Evolutionary conservation across 2,113 vertebrate genomes (phyloP).

Genomic region (Myiozetetes cayanensis): DNA sequence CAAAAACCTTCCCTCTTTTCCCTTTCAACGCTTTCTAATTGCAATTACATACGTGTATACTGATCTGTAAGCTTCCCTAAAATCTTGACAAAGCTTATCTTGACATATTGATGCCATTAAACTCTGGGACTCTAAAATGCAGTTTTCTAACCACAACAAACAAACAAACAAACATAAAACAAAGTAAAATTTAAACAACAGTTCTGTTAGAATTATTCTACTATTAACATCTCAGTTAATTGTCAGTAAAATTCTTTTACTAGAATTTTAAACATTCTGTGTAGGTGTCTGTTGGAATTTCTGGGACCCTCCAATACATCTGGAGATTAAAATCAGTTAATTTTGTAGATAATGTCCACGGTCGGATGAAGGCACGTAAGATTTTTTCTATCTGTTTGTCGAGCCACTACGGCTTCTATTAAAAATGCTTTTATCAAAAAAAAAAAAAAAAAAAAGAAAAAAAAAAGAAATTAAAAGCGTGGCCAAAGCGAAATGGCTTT

Average conservation of each 20-base stretch:
- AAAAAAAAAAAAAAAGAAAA: background rate
- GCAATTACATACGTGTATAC: background rate
- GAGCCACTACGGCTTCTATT: background rate
- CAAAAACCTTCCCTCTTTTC: background rate
- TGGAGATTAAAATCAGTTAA: background rate
- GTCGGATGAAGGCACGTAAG: background rate
- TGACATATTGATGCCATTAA: background rate
- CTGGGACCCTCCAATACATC: background rate
- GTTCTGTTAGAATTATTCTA: background rate
- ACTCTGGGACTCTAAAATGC: background rate
- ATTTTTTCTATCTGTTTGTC: background rate
- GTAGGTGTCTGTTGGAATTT: background rate
- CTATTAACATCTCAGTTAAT: background rate
- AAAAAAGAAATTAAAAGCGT: background rate
- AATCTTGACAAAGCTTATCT: background rate
- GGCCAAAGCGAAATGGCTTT: background rate
- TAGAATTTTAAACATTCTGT: background rate
- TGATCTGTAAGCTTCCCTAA: background rate
- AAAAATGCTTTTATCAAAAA: conserved; percentile 6
- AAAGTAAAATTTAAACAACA: background rate
- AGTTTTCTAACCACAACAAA: background rate
- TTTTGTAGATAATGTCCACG: accelerated
- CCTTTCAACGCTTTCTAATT: background rate
- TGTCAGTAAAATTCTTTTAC: background rate
- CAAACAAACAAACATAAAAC: too few species aligned